A percentile compares a stretch with the other conserved stretches of the same genome.
phyloP scores from a whole-genome alignment of 2,888 invertebrate genomes.

The Elmis aenea region DNA sequence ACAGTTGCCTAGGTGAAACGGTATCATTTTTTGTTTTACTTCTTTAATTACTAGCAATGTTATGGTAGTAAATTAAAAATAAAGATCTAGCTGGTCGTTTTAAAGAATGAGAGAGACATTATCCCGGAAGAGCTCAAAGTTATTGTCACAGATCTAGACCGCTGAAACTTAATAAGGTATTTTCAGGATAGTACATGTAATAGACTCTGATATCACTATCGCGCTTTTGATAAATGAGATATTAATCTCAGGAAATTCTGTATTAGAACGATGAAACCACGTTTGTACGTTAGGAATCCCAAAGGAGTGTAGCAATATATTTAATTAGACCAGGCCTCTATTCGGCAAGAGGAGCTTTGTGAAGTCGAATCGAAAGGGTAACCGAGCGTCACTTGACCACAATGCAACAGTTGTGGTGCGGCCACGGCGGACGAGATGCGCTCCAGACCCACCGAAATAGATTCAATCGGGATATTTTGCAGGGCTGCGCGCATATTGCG shows the following conservation, averaged over 20 bases:
- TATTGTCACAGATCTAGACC: no score
- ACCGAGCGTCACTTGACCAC: constrained; percentile 33
- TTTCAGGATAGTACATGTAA: no score
- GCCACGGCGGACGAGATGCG: constrained; percentile 30
- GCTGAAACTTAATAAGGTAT: no score
- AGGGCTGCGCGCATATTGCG: constrained; percentile 37
- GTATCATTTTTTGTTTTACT: no score
- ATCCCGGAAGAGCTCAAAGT: no score
- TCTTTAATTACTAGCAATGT: no score
- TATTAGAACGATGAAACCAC: constrained; percentile 12
- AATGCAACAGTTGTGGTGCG: constrained; percentile 36
- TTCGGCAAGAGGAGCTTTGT: constrained; percentile 22
- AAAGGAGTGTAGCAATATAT: constrained; percentile 15
- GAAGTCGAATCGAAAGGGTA: constrained; percentile 24
- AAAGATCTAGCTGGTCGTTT: no score
- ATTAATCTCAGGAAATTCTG: constrained; percentile 18
- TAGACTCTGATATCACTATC: constrained; percentile 16
- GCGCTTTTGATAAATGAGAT: constrained; percentile 19
- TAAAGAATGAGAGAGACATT: no score
- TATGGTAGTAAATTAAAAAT: no score
- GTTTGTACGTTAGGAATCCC: constrained; percentile 6
- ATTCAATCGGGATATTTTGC: constrained; percentile 34
- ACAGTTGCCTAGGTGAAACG: no score
- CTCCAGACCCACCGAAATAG: constrained; percentile 35
- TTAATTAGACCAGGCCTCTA: constrained; percentile 23